Evolutionary conservation across 2,888 invertebrate genomes (phyloP), one percentile per base, ranked within the genome.

Genomic region (Eumacrocentrus americanus): DNA sequence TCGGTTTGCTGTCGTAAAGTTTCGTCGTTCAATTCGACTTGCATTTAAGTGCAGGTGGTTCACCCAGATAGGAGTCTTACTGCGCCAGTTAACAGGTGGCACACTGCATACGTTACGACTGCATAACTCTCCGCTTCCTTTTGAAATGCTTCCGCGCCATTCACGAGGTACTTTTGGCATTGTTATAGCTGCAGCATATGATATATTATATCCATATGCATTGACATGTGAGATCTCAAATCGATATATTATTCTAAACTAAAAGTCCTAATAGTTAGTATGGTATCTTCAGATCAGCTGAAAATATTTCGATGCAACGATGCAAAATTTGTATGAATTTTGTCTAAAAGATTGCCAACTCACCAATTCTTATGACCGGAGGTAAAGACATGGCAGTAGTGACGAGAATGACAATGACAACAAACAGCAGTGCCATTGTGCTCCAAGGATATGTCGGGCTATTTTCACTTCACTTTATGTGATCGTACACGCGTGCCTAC

Each of bases 361-460:
- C 66, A 81, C 81, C 81, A 69, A 81, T 80, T 72, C 79, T 75
- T 70, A 81, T 79, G 69, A 81, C 81, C 64, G 80, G 81, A 54
- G 81, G 81, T 67, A 81, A 73, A 66, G 80, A 80, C 78, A 79
- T 76, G 68, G 76, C 78, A 71, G 78, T 76, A 72, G 79, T 76
- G 67, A 80, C 74, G 71, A 80, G 73, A 72, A 80, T 73, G 69
- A 80, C 75, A 67, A 80, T 78, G 69, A 80, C 69, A 71, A 74
- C 78, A 70, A 77, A 76, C 72, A 78, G 72, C 61, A 80, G 75
- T 73, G 78, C 80, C 80, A 81, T 80, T 73, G 74, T 78, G 70
- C 66, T 61, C 52, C 52, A 34, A 25, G 22, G 44, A 37, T 59
- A 29, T 23, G 34, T 20, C 29, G 25, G 23, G 25, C 34, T 47